Conservation (phyloP, 2,113 vertebrate genomes). For the Rhinolophus ferrumequinum region DNA sequence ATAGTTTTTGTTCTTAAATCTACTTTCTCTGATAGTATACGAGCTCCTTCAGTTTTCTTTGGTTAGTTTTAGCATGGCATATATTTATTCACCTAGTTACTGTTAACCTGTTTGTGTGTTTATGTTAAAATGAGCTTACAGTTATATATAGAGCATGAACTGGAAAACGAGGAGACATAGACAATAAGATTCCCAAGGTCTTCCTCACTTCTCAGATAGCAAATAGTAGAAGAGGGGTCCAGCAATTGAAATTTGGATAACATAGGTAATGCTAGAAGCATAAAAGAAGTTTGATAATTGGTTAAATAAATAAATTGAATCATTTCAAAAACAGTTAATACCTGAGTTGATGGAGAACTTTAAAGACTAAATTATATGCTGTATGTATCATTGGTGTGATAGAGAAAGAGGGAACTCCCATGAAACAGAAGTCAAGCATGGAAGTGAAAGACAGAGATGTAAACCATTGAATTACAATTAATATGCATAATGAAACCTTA, state of each 20-base stretch:
- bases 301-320: neutral
- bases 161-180: neutral
- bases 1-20: neutral
- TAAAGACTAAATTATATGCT: neutral
- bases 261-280: neutral
- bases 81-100: neutral
- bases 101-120: neutral
- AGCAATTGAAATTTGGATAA: neutral
- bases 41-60: neutral
- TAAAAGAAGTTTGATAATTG: neutral
- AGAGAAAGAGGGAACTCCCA: neutral
- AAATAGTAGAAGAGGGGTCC: neutral
- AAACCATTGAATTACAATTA: neutral
- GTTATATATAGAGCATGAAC: neutral
- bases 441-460: neutral
- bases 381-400: neutral
- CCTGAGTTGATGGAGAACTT: neutral
- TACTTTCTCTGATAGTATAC: neutral
- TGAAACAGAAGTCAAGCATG: neutral
- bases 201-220: neutral
- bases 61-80: neutral
- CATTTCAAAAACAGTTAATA: neutral
- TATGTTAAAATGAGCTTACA: neutral
- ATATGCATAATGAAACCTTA: neutral
- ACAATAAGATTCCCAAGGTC: neutral